These are phyloP conservation scores for Datnioides undecimradiatus DNA, from an alignment of 2,113 vertebrate genomes.

Conservation along the genomic window DNA sequence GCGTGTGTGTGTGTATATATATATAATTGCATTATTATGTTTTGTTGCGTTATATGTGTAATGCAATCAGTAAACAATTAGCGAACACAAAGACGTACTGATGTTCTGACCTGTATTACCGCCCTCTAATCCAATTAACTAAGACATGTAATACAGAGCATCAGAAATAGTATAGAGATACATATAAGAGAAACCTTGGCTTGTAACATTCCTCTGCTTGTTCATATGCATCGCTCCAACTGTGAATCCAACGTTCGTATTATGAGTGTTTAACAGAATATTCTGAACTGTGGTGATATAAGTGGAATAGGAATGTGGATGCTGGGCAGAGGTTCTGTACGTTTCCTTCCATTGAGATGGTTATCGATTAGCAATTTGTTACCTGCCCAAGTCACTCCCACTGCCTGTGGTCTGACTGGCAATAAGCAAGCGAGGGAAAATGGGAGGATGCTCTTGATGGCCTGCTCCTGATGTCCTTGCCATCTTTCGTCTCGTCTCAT, in stretches of 20 bases:
- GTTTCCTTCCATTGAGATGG: constrained; percentile 45
- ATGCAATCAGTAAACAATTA: neutral
- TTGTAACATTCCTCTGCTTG: neutral
- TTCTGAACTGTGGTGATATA: neutral
- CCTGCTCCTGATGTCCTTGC: neutral
- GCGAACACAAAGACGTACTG: too few species aligned
- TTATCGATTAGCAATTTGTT: constrained; percentile 69
- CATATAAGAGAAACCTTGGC: neutral
- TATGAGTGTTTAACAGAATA: neutral
- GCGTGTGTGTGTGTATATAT: too few species aligned
- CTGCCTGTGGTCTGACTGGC: constrained; percentile 32
- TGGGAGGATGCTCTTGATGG: constrained; percentile 1
- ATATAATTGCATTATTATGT: too few species aligned
- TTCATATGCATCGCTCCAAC: neutral
- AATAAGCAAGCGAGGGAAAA: constrained; percentile 26
- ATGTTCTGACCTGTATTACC: neutral
- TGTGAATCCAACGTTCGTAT: neutral
- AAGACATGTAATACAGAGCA: neutral
- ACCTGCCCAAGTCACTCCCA: constrained; percentile 37
- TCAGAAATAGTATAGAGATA: neutral
- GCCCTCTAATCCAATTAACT: neutral
- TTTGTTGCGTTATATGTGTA: too few species aligned
- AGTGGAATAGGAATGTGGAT: neutral
- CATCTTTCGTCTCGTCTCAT: neutral
- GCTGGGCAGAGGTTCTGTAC: constrained; percentile 15